phyloP scores from a whole-genome alignment of 2,888 invertebrate genomes.

The Phorcus lineatus region DNA sequence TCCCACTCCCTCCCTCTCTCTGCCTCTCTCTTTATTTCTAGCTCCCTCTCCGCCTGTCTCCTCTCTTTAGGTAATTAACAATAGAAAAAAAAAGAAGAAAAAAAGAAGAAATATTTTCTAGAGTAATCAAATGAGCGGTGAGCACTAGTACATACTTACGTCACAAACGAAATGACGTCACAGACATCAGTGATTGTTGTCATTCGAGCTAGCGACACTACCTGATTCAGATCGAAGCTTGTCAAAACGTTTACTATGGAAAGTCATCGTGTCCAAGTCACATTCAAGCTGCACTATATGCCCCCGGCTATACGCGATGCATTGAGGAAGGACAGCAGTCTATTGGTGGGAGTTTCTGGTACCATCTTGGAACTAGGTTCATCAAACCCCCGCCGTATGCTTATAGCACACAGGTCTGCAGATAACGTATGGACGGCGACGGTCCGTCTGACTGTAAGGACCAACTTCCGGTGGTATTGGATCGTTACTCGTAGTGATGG shows the following conservation, averaged over 20 bases:
- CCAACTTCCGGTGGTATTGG: slow-evolving; percentile 1
- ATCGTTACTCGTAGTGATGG: background rate
- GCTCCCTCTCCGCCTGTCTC: no score
- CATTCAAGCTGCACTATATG: background rate
- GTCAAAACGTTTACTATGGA: background rate
- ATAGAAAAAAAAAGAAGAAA: no score
- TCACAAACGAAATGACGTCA: no score
- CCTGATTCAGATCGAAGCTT: no score
- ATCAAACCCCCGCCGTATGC: background rate
- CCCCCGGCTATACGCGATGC: background rate
- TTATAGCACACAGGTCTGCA: background rate
- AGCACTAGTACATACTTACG: no score
- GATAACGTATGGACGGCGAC: background rate
- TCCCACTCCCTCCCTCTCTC: no score
- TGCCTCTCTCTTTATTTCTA: no score
- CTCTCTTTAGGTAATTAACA: no score
- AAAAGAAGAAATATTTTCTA: no score
- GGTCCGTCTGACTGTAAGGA: background rate
- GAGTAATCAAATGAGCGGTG: no score
- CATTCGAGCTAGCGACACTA: no score
- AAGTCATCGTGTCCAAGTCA: background rate
- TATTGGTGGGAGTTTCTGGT: background rate
- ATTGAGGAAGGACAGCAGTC: background rate
- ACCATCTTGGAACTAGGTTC: background rate
- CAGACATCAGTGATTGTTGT: no score